These are phyloP conservation scores for Philereme vetulata DNA, from an alignment of 2,888 invertebrate genomes.

Conservation along the genomic window DNA sequence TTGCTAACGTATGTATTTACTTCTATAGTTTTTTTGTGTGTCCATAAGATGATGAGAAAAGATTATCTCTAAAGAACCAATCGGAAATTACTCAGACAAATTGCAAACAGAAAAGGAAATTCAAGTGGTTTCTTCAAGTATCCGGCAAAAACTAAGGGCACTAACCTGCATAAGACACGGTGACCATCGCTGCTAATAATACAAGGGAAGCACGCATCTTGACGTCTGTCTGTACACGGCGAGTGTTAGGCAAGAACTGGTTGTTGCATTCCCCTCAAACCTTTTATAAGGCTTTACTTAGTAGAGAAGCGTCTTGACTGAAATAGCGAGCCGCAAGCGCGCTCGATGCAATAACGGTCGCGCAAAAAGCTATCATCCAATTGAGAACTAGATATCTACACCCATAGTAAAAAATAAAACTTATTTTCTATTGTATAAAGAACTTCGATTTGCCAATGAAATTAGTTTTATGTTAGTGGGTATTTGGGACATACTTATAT, in stretches of 20 bases:
- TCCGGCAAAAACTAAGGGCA: constrained; percentile 72
- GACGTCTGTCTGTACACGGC: constrained; percentile 58
- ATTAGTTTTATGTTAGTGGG: not conserved
- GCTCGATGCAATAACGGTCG: constrained; percentile 64
- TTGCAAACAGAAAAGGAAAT: constrained; percentile 52
- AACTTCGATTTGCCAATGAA: not conserved
- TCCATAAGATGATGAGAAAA: constrained; percentile 10
- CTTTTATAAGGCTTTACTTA: constrained; percentile 63
- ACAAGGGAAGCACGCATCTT: constrained; percentile 68
- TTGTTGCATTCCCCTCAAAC: constrained; percentile 53
- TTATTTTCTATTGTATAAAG: not conserved
- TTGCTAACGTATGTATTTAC: too few species aligned
- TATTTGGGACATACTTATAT: not conserved
- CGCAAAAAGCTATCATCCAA: constrained; percentile 60
- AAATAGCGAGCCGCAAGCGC: constrained; percentile 51
- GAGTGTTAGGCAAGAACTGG: constrained; percentile 65
- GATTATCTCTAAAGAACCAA: constrained; percentile 42
- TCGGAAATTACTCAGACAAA: constrained; percentile 53
- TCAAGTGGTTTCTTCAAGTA: constrained; percentile 41
- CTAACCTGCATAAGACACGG: constrained; percentile 78
- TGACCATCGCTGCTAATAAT: constrained; percentile 64
- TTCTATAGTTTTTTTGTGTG: not conserved
- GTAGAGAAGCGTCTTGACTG: constrained; percentile 49
- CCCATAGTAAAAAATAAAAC: not conserved
- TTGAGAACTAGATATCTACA: constrained; percentile 34